Percentiles rank a stretch among this genome's conserved stretches.
Evolutionary conservation across 2,888 invertebrate species (phyloP).

Genomic region (Nemoura dubitans): DNA sequence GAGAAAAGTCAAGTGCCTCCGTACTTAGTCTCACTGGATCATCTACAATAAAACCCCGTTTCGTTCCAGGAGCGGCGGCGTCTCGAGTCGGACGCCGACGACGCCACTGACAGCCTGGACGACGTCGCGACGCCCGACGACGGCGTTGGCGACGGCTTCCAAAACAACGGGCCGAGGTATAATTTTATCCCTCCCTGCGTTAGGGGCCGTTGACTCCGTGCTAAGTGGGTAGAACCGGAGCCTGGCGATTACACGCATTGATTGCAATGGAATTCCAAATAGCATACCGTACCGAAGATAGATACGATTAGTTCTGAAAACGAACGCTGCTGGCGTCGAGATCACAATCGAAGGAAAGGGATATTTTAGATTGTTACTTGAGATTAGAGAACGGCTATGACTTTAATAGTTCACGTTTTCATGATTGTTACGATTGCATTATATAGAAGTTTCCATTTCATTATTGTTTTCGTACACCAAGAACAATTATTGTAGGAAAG

Average conservation of each 20-base stretch:
- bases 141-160: slow-evolving; percentile 1
- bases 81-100: slow-evolving; percentile 1
- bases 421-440: background rate
- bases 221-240: background rate
- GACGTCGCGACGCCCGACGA: slow-evolving; percentile 33
- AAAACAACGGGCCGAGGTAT: background rate
- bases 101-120: slow-evolving; percentile 7
- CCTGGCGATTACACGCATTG: background rate
- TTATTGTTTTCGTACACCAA: background rate
- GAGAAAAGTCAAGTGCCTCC: too few species aligned
- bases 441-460: background rate
- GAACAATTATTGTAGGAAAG: background rate
- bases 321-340: background rate
- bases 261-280: background rate
- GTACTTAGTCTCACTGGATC: too few species aligned
- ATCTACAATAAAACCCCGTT: too few species aligned
- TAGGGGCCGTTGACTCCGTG: background rate
- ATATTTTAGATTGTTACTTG: background rate
- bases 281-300: background rate
- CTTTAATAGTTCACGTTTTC: background rate
- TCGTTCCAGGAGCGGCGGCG: slow-evolving; percentile 14
- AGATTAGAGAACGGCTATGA: background rate
- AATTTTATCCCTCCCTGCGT: background rate
- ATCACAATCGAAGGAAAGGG: background rate
- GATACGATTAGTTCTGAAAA: background rate